A percentile compares a stretch with the other conserved stretches of the same genome.
Conservation (phyloP, 2,888 invertebrate genomes). For the Hanleya hanleyi region DNA sequence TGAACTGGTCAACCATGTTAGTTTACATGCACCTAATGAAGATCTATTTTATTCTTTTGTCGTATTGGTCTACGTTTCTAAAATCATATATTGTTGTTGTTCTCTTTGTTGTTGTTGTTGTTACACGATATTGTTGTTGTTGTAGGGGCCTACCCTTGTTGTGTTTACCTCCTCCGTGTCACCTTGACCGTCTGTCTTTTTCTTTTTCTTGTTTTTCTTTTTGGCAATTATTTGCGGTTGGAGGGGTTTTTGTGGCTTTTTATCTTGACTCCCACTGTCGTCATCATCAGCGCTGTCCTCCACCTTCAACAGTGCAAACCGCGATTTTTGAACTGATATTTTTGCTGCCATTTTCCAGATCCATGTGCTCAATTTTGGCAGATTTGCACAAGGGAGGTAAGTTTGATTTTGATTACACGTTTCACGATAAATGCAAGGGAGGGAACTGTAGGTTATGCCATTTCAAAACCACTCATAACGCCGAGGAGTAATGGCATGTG, state of each 20-base stretch:
- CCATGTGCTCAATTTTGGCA: not conserved
- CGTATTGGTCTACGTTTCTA: too few relatives aligned
- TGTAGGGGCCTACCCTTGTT: not conserved
- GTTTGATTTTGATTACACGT: too few relatives aligned
- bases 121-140: too few relatives aligned
- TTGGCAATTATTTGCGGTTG: not conserved
- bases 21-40: too few relatives aligned
- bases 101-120: too few relatives aligned
- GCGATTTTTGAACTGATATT: not conserved
- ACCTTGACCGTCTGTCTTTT: not conserved
- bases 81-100: too few relatives aligned
- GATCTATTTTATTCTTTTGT: too few relatives aligned
- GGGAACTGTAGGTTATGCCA: too few relatives aligned
- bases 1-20: too few relatives aligned
- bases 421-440: too few relatives aligned
- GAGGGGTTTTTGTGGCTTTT: not conserved
- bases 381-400: not conserved
- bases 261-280: not conserved
- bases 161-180: not conserved
- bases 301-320: not conserved
- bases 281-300: not conserved
- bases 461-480: too few relatives aligned
- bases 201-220: slow-evolving; percentile 6
- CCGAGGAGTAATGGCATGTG: too few relatives aligned
- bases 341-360: not conserved